Evolutionary conservation across 2,888 invertebrate species (phyloP), one percentile per base, ranked within the genome.

Genomic region (Gortyna flavago): DNA sequence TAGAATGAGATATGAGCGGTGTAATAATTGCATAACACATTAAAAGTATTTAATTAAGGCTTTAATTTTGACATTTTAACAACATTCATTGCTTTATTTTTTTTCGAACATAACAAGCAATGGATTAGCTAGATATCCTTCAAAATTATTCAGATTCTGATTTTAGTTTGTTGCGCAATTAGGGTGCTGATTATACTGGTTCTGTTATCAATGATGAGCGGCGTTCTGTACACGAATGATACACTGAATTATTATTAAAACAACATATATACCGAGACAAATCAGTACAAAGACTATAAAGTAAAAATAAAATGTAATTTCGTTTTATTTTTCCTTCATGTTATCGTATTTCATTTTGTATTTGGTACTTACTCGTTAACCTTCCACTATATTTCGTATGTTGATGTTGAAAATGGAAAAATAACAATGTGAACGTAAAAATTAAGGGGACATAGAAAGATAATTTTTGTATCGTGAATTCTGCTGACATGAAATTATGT

Each of bases 381-480:
- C 32, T 62, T 48, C 35, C 62, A 62, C 25, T 79, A 59, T n/a
- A 80, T 67, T 57, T 29, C 29, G 67, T 54, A 62, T 79, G 79
- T 44, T 73, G 66, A 80, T 80, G 80, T 79, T 67, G 54, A 16
- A 73, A 73, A 79, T 79, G 59, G 74, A 57, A 80, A 62, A 67
- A 62, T 79, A 62, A 32, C 74, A 80, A 81, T 68, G 18, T n/a
- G 2, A 32, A 32, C 16, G 18, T 32, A 54, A 29, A 32, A 51
- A 74, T 32, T 1, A n/a, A 61, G 0, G 11, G 21, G 2, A 18
- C 8, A 18, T 11, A 25, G 4, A 13, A 7, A 29, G 7, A 21
- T 13, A 7, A 44, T 67, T 21, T 59, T 59, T 29, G 59, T 59
- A 59, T 29, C 29, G 16, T 29, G 16, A 29, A 16, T 29, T 7